Evolutionary conservation across 2,797 vertebrate genomes (phyloP).

Genomic region (Oceanodroma leucorhoa): DNA sequence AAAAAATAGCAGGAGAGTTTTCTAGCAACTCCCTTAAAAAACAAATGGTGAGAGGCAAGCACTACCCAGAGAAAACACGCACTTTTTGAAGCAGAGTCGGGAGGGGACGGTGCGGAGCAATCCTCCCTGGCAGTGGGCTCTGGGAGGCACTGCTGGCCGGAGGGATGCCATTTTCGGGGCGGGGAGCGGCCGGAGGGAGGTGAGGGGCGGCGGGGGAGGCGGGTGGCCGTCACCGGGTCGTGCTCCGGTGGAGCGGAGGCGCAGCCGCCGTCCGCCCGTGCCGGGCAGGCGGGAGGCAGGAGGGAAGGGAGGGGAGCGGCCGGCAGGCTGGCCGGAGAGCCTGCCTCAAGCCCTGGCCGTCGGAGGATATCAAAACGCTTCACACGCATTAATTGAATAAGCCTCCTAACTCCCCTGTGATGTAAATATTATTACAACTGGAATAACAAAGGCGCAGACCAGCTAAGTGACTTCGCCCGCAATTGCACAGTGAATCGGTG

Average conservation of each 20-base stretch:
- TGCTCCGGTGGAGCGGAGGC: neutral
- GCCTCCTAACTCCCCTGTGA: neutral
- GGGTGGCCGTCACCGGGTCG: neutral
- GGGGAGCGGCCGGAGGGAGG: neutral
- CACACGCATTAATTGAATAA: neutral
- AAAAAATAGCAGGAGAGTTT: neutral
- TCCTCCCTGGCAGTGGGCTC: neutral
- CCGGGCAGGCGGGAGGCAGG: fast-evolving
- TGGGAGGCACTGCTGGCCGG: neutral
- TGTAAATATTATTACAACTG: neutral
- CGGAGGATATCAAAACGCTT: neutral
- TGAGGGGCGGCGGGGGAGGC: too few species aligned
- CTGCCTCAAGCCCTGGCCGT: neutral
- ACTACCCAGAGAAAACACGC: neutral
- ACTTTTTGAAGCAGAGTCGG: neutral
- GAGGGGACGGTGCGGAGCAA: neutral
- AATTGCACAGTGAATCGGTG: neutral
- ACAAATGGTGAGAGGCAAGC: neutral
- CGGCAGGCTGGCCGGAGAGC: neutral
- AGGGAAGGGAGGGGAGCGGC: neutral
- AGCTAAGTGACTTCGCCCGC: neutral
- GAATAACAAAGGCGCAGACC: neutral
- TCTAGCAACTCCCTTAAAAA: slow-evolving; percentile 31
- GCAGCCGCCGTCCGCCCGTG: too few species aligned
- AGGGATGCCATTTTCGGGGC: too few species aligned